Conservation (phyloP, 2,113 vertebrate species). For the Setophaga petechia region DNA sequence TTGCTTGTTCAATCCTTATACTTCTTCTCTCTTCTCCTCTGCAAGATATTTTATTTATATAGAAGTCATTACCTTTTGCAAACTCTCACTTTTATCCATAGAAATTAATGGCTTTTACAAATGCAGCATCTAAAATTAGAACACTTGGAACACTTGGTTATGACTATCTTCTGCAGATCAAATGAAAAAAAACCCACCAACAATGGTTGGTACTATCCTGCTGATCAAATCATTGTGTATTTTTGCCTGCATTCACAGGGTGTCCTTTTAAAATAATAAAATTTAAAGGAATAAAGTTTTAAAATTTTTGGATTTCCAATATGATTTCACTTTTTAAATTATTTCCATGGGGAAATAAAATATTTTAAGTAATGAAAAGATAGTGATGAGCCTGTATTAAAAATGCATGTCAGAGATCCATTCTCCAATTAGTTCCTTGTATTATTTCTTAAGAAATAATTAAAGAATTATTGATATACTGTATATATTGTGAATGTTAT, state of each 20-base stretch:
- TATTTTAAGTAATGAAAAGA: background rate
- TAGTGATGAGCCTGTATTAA: background rate
- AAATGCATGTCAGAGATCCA: background rate
- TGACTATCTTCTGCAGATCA: background rate
- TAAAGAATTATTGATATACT: background rate
- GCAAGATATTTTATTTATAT: background rate
- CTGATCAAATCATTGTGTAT: background rate
- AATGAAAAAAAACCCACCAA: accelerated
- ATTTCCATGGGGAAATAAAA: background rate
- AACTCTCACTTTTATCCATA: background rate
- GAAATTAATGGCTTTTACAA: background rate
- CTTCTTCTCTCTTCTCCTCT: background rate
- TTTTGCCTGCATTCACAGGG: background rate
- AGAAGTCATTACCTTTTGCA: background rate
- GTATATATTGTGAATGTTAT: background rate
- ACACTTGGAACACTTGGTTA: background rate
- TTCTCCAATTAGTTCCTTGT: background rate
- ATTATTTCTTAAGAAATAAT: background rate
- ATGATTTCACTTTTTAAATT: background rate
- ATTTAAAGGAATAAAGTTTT: background rate
- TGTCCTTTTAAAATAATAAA: background rate
- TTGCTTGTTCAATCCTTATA: background rate
- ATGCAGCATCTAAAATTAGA: background rate
- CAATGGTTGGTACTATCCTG: background rate
- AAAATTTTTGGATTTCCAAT: background rate